phyloP scores from a whole-genome alignment of 1,140 invertebrate species.

The Stratiolaelaps scimitus region DNA sequence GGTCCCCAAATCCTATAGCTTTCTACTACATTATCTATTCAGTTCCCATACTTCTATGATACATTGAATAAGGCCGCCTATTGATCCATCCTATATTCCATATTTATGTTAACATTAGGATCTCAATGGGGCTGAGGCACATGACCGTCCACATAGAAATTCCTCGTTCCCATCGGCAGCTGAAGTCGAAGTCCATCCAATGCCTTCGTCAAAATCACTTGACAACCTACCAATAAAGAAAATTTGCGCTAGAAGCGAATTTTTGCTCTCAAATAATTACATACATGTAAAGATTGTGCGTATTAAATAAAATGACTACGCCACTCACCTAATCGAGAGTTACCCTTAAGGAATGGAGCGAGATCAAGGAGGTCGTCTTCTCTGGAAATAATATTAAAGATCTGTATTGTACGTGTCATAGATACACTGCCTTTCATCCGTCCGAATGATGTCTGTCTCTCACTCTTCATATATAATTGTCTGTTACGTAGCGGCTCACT shows the following conservation, averaged over 20 bases:
- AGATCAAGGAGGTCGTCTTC: slow-evolving; percentile 96
- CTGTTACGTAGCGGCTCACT: no score
- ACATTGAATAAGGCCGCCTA: no score
- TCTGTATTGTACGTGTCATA: neutral
- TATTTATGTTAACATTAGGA: neutral
- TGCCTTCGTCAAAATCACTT: slow-evolving; percentile 82
- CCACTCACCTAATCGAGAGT: slow-evolving; percentile 69
- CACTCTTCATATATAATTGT: no score
- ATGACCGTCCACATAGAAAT: slow-evolving; percentile 98
- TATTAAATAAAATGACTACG: slow-evolving; percentile 32
- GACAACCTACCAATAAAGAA: slow-evolving; percentile 57
- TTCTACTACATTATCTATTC: no score
- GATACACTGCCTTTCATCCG: no score
- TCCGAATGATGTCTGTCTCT: no score
- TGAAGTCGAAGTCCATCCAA: slow-evolving; percentile 75
- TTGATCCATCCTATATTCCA: no score
- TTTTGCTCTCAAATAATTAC: slow-evolving; percentile 24
- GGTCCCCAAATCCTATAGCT: no score
- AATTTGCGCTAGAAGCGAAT: slow-evolving; percentile 21
- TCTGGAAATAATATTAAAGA: slow-evolving; percentile 37
- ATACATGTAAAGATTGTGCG: slow-evolving; percentile 31
- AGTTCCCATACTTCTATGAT: no score
- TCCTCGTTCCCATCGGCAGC: slow-evolving; percentile 78
- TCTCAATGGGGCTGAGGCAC: slow-evolving; percentile 73
- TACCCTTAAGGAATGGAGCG: slow-evolving; percentile 88